These are phyloP conservation scores for Barypeithes pellucidus DNA, from an alignment of 2,888 invertebrate genomes.

Conservation along the genomic window DNA sequence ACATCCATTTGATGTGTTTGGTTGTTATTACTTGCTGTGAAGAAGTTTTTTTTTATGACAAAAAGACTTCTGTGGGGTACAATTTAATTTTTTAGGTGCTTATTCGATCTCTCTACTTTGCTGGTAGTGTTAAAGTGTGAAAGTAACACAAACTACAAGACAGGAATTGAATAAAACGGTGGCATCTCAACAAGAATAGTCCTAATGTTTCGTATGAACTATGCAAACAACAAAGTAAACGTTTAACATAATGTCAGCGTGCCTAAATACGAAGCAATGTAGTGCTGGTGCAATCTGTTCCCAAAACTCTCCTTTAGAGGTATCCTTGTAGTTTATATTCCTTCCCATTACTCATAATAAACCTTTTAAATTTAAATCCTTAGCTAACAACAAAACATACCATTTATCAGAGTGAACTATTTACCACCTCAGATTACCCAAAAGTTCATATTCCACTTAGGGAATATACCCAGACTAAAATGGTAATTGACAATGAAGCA, in stretches of 20 bases:
- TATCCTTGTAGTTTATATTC: constrained; percentile 10
- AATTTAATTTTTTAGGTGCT: too few relatives aligned
- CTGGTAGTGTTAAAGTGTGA: too few relatives aligned
- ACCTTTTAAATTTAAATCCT: constrained; percentile 12
- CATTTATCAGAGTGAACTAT: neutral
- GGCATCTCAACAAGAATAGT: neutral
- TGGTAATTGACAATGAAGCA: constrained; percentile 55
- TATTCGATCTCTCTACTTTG: too few relatives aligned
- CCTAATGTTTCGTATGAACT: neutral
- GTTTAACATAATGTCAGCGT: neutral
- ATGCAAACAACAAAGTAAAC: neutral
- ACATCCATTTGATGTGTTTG: too few relatives aligned
- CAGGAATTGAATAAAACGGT: too few relatives aligned
- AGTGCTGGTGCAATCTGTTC: constrained; percentile 1
- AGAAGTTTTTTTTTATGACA: too few relatives aligned
- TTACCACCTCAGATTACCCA: neutral
- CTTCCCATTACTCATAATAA: neutral
- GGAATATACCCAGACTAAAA: constrained; percentile 25
- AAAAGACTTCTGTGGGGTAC: too few relatives aligned
- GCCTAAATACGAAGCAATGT: neutral
- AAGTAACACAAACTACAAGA: too few relatives aligned
- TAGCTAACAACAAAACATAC: constrained; percentile 9
- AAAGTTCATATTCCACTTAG: neutral
- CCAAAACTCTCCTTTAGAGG: constrained; percentile 24
- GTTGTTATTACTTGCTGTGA: too few relatives aligned